Evolutionary conservation across 2,888 invertebrate species (phyloP).

Genomic region (Panorpa germanica): DNA sequence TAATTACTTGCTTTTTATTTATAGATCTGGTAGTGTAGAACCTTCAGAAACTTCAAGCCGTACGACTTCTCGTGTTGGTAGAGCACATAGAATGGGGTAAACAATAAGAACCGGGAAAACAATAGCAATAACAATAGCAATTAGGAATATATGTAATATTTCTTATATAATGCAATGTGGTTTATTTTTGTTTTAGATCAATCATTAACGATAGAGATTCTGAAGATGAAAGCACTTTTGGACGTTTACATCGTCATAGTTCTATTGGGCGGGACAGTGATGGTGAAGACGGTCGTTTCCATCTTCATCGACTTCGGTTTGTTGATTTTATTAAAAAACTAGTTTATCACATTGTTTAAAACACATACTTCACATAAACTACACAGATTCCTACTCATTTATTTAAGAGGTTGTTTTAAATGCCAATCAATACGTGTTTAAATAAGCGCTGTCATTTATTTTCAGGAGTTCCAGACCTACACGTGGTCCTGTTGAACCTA

Average conservation of each 20-base stretch:
- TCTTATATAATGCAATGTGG: neutral
- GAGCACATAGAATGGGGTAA: constrained; percentile 48
- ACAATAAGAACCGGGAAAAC: constrained; percentile 12
- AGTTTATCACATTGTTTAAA: constrained; percentile 1
- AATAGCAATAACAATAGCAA: neutral
- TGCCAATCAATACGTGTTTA: neutral
- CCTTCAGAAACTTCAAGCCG: constrained; percentile 42
- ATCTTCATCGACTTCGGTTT: constrained; percentile 48
- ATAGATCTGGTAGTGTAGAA: constrained; percentile 54
- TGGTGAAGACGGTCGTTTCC: constrained; percentile 33
- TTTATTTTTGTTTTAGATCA: constrained; percentile 25
- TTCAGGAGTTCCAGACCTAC: constrained; percentile 46
- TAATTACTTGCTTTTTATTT: no score
- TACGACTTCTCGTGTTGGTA: constrained; percentile 28
- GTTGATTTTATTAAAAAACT: constrained; percentile 4
- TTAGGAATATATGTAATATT: constrained; percentile 2
- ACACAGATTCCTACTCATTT: constrained; percentile 3
- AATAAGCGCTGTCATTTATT: constrained; percentile 9
- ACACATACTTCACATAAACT: constrained; percentile 1
- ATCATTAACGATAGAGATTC: constrained; percentile 50
- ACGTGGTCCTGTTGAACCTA: constrained; percentile 43
- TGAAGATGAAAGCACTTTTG: constrained; percentile 44
- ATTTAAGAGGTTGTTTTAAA: neutral
- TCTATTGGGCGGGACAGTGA: constrained; percentile 37
- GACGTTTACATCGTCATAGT: constrained; percentile 32